Evolutionary conservation across 1,140 invertebrate species (phyloP).

Genomic region (Brachionus rubens): DNA sequence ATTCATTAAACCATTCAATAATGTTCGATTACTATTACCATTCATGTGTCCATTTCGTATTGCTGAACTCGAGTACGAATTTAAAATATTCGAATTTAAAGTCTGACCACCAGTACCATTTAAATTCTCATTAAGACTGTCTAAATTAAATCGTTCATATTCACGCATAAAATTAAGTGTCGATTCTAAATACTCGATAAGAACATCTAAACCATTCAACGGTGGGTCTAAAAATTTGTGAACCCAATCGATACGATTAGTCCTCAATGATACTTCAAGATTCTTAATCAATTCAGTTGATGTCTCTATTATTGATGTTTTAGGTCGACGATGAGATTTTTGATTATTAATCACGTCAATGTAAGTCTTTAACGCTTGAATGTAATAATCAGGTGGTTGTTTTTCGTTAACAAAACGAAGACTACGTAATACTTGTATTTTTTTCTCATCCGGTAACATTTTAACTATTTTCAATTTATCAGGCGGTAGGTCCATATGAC

Average conservation of each 20-base stretch:
- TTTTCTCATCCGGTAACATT: constrained; percentile 94
- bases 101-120: background rate
- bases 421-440: constrained; percentile 99
- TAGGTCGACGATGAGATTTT: constrained; percentile 71
- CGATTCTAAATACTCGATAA: constrained; percentile 83
- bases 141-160: background rate
- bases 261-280: constrained; percentile 94
- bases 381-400: constrained; percentile 88
- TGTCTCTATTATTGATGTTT: constrained; percentile 91
- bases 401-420: constrained; percentile 82
- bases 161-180: constrained; percentile 40
- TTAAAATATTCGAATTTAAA: background rate
- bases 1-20: constrained; percentile 44
- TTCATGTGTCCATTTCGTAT: background rate
- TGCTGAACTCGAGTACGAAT: background rate
- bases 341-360: constrained; percentile 86
- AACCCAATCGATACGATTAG: constrained; percentile 99
- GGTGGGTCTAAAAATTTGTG: constrained; percentile 92
- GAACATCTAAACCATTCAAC: constrained; percentile 88
- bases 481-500: constrained; percentile 95
- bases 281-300: constrained; percentile 95
- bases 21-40: constrained; percentile 45
- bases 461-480: constrained; percentile 95
- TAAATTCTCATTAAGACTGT: background rate
- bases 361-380: constrained; percentile 86